A percentile compares a stretch with the other conserved stretches of the same genome.
Evolutionary conservation across 2,797 vertebrate genomes (phyloP).

Genomic region (Danionella dracula): DNA sequence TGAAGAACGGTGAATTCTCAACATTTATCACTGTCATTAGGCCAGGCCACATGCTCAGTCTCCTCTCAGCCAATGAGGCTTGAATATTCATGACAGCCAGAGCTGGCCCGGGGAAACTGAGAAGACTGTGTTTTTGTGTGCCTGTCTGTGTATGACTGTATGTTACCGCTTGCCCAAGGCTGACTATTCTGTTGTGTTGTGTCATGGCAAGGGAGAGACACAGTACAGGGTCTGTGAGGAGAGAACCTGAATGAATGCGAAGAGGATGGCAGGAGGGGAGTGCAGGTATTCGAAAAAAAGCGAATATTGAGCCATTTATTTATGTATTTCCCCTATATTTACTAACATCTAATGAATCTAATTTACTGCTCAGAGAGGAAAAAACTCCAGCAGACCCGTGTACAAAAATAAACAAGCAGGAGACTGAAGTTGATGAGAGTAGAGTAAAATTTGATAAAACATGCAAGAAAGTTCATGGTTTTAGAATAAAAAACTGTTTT

Average conservation of each 20-base stretch:
- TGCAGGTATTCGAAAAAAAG: conserved; percentile 74
- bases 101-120: conserved; percentile 45
- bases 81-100: conserved; percentile 74
- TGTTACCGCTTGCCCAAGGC: not conserved
- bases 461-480: too few relatives aligned
- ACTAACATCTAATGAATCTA: conserved; percentile 75
- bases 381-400: conserved; percentile 22
- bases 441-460: too few relatives aligned
- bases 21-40: conserved; percentile 79
- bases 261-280: conserved; percentile 21
- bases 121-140: conserved; percentile 30
- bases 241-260: conserved; percentile 44
- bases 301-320: conserved; percentile 81
- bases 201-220: conserved; percentile 33
- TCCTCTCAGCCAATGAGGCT: conserved; percentile 65
- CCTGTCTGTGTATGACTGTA: conserved; percentile 3
- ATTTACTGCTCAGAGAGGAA: conserved; percentile 60
- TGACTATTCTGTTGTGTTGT: conserved; percentile 17
- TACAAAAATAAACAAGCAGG: conserved; percentile 5
- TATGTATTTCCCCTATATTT: conserved; percentile 80
- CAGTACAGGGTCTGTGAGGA: conserved; percentile 48
- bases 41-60: conserved; percentile 42
- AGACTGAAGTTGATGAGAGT: too few relatives aligned
- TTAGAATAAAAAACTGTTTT: too few relatives aligned
- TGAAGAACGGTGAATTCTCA: conserved; percentile 50